Evolutionary conservation across 1,140 invertebrate genomes (phyloP).

Genomic region (Plectrocnemia conspersa): DNA sequence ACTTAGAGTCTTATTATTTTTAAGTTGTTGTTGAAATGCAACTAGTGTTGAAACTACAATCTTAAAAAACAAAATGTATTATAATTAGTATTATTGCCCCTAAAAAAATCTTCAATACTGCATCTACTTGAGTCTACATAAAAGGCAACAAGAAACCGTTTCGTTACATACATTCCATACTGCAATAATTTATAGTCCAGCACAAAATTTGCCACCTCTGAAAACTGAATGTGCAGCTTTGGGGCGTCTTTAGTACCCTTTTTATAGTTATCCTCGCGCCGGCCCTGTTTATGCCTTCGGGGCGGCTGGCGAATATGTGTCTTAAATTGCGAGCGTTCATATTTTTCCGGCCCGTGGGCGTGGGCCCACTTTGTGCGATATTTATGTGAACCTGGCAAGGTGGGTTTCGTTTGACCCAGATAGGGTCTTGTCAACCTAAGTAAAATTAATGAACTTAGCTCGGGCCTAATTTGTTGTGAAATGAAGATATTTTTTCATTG

Average conservation of each 20-base stretch:
- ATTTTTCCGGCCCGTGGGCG: slow-evolving; percentile 10
- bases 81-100: no score
- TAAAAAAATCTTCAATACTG: no score
- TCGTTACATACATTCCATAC: no score
- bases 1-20: no score
- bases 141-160: no score
- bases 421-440: slow-evolving; percentile 12
- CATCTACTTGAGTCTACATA: no score
- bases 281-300: slow-evolving; percentile 9
- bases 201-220: no score
- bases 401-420: slow-evolving; percentile 13
- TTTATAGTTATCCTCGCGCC: slow-evolving; percentile 14
- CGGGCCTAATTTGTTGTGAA: slow-evolving; percentile 20
- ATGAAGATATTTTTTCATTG: slow-evolving; percentile 10
- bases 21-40: no score
- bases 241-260: slow-evolving; percentile 17
- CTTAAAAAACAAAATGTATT: no score
- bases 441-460: slow-evolving; percentile 22
- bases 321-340: slow-evolving; percentile 11
- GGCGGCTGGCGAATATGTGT: slow-evolving; percentile 12
- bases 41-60: no score
- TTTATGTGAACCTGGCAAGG: slow-evolving; percentile 10
- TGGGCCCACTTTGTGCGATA: slow-evolving; percentile 13
- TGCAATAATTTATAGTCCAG: no score
- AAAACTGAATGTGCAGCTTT: no score